Base-by-base conservation (phyloP, 2,888 invertebrate species). In the Labia minor region DNA sequence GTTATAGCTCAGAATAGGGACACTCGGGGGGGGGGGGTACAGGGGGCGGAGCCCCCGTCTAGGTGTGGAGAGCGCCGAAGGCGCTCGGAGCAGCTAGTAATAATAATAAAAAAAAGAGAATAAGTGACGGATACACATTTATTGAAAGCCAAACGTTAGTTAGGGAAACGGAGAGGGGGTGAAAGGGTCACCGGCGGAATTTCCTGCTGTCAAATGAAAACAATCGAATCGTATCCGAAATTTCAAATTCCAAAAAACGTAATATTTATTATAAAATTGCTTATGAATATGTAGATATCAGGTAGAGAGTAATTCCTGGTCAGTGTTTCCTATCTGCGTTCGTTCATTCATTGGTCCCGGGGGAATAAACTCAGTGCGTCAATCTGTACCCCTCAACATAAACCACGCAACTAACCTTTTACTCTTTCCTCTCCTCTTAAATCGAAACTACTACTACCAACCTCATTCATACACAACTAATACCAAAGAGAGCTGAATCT, bases 281-380 rank as follows among this genome's bases (percentile, higher is more conserved):
- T 49, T 49, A 49, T 49, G 16, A 49, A 49, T 49, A 49, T 49
- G 3, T 49, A 49, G n/a, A 49, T n/a, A 14, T 49, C 49, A 8
- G 6, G 49, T 49, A 49, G 49, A 49, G 49, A 49, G 49, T 49
- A 49, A 14, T 49, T 49, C 49, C 49, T 49, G 49, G 49, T 49
- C 16, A 14, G n/a, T 14, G 16, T 49, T 49, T 49, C 49, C 49
- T 49, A 49, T 16, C 26, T 26, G 26, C 26, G 26, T 8, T 26
- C 26, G 26, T 26, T 26, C 26, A 26, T 26, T 26, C 49, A 49
- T 49, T 49, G 14, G 16, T 33, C 49, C 49, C 49, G 49, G 49
- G 49, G 49, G 49, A 49, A 49, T 49, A 49, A 49, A 49, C 49
- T 16, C 49, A 33, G n/a, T n/a, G n/a, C n/a, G n/a, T n/a, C n/a